Evolutionary conservation across 1,140 invertebrate genomes (phyloP), one percentile per base, ranked within the genome.

Genomic region (Euschistus heros): DNA sequence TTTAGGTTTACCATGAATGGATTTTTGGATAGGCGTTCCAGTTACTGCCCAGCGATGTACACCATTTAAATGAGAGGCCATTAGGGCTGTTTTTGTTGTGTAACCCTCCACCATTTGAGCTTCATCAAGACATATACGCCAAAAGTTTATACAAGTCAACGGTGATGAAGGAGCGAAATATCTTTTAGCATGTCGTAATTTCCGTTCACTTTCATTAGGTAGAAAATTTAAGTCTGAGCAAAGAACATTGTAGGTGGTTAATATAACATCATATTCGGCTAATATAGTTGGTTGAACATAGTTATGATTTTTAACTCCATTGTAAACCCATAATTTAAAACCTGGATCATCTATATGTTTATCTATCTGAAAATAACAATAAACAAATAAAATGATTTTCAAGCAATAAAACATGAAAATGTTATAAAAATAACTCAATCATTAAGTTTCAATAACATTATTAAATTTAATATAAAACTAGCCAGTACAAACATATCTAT

Each of bases 91-190:
- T 52, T 70, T 68, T 46, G 67, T 37, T 44, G 79, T 79, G 73
- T 76, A 79, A 18, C 64, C 63, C 74, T 90, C 88, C 1, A 90
- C 86, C 80, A 89, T 88, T 76, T 92, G 89, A 46, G 87, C 88
- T 78, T 92, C 89, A 77, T 92, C 89, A 15, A 91, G 75, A 73
- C 86, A 88, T 26, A 90, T 76, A 47, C 89, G 78, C 87, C 87
- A 91, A 86, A 86, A 92, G 59, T 84, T 74, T 0, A 91, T 77
- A 71, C 80, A 79, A 1, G 80, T 74, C 0, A 91, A 73, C 6
- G 89, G 87, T 30, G 82, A 79, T 6, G 78, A 78, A 13, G 79
- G 75, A 0, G 80, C 74, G 74, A 82, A 79, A 70, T 84, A 88
- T 63, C 81, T 76, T 67, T 84, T 82, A 4, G 79, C 76, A 68